Percentiles rank a stretch among this genome's conserved stretches.
Evolutionary conservation across 2,113 vertebrate species (phyloP).

Genomic region (Pteruthius melanotis): DNA sequence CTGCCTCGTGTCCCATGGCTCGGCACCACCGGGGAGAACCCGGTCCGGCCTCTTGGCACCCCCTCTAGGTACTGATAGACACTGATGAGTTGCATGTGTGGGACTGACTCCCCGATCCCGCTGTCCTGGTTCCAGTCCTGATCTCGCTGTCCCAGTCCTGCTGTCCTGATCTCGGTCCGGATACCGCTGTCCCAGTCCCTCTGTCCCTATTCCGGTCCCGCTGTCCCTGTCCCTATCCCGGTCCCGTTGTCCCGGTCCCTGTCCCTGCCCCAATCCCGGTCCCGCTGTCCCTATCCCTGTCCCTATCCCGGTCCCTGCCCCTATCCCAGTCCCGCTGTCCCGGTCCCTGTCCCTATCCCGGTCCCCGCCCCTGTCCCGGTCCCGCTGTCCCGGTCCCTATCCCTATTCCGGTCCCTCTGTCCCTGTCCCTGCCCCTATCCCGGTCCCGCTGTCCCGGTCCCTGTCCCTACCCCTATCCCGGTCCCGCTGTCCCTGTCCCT

Average conservation of each 20-base stretch:
- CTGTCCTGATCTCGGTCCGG: not conserved
- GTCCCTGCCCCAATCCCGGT: not conserved
- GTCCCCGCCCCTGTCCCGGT: too few species aligned
- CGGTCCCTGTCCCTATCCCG: fast-evolving
- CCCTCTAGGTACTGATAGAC: fast-evolving
- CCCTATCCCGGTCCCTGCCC: fast-evolving
- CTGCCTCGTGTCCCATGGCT: not conserved
- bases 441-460: not conserved
- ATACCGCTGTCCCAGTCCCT: not conserved
- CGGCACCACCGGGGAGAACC: not conserved
- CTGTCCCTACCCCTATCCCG: too few species aligned
- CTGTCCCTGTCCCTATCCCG: not conserved
- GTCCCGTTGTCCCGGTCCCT: not conserved
- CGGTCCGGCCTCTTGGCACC: not conserved
- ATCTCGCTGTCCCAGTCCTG: not conserved
- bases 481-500: not conserved
- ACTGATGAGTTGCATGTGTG: not conserved
- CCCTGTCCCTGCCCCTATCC: not conserved
- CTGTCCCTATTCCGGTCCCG: not conserved
- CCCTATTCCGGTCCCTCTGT: not conserved
- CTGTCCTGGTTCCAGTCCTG: not conserved
- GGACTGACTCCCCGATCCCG: not conserved
- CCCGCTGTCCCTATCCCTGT: too few species aligned
- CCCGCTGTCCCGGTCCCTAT: not conserved
- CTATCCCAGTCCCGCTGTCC: not conserved